Conservation (phyloP, 2,797 vertebrate genomes). For the Enteromius viviparus region DNA sequence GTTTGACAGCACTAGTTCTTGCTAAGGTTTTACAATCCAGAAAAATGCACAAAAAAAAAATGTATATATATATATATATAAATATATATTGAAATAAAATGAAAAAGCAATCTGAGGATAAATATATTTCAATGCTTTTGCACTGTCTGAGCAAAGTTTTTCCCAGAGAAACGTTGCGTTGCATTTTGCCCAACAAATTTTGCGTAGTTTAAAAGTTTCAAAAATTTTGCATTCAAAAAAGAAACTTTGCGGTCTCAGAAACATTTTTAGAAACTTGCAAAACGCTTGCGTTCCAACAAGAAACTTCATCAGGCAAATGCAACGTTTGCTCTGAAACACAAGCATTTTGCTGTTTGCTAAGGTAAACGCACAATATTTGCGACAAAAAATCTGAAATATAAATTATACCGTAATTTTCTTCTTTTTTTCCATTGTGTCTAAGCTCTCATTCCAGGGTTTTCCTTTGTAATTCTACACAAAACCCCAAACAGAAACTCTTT, state of each 20-base stretch:
- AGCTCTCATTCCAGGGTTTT: not conserved
- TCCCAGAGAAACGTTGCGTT: too few species aligned
- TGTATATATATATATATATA: too few species aligned
- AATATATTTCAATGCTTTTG: too few species aligned
- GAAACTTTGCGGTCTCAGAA: not conserved
- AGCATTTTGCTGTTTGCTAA: not conserved
- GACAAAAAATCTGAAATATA: not conserved
- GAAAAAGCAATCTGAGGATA: too few species aligned
- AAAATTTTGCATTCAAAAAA: not conserved
- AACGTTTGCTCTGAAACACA: not conserved
- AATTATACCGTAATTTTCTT: not conserved
- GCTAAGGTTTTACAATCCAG: too few species aligned
- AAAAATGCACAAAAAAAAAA: too few species aligned
- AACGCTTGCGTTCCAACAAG: not conserved
- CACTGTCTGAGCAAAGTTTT: too few species aligned
- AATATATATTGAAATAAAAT: too few species aligned
- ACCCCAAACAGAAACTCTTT: not conserved
- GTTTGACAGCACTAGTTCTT: too few species aligned
- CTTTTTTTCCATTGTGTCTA: not conserved
- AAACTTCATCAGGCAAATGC: not conserved
- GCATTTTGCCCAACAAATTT: too few species aligned
- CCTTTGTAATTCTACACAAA: not conserved
- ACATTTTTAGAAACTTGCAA: not conserved
- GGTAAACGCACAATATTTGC: not conserved
- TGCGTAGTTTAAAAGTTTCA: too few species aligned